Conservation (phyloP, 2,797 vertebrate species). For the Apogon talboti region DNA sequence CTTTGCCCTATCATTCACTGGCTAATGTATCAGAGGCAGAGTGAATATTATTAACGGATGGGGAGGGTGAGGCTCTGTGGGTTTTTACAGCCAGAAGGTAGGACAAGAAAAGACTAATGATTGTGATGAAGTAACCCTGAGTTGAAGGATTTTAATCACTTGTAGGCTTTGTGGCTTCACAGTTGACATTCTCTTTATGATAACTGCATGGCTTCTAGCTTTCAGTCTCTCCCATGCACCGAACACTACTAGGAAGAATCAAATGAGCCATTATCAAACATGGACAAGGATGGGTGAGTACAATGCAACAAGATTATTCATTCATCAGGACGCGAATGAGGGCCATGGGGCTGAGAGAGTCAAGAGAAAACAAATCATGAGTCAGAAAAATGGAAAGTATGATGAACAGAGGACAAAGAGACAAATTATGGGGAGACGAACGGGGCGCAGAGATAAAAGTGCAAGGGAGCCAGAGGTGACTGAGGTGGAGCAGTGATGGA, state of each 20-base stretch:
- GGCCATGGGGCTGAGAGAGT: slow-evolving; percentile 40
- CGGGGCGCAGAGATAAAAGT: slow-evolving; percentile 45
- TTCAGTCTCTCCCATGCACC: slow-evolving; percentile 44
- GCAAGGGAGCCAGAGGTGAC: slow-evolving; percentile 48
- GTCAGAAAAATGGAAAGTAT: slow-evolving; percentile 44
- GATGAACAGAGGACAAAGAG: slow-evolving; percentile 63
- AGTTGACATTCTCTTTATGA: slow-evolving; percentile 76
- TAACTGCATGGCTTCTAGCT: slow-evolving; percentile 67
- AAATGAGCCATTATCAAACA: slow-evolving; percentile 73
- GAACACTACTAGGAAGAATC: slow-evolving; percentile 58
- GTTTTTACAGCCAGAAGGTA: slow-evolving; percentile 74
- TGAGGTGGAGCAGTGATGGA: slow-evolving; percentile 67
- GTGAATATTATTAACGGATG: slow-evolving; percentile 82
- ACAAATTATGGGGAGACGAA: slow-evolving; percentile 35
- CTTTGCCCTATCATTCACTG: slow-evolving; percentile 87
- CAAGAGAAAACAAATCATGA: slow-evolving; percentile 39
- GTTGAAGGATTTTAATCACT: slow-evolving; percentile 82
- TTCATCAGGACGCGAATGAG: slow-evolving; percentile 55
- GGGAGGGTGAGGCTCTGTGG: slow-evolving; percentile 67
- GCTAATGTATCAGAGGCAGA: slow-evolving; percentile 86
- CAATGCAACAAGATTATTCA: slow-evolving; percentile 62
- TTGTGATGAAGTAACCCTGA: slow-evolving; percentile 78
- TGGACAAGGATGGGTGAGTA: slow-evolving; percentile 62
- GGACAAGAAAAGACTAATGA: slow-evolving; percentile 78
- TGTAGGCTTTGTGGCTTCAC: slow-evolving; percentile 76